phyloP scores from a whole-genome alignment of 2,113 vertebrate species.

The Tamias sibiricus region DNA sequence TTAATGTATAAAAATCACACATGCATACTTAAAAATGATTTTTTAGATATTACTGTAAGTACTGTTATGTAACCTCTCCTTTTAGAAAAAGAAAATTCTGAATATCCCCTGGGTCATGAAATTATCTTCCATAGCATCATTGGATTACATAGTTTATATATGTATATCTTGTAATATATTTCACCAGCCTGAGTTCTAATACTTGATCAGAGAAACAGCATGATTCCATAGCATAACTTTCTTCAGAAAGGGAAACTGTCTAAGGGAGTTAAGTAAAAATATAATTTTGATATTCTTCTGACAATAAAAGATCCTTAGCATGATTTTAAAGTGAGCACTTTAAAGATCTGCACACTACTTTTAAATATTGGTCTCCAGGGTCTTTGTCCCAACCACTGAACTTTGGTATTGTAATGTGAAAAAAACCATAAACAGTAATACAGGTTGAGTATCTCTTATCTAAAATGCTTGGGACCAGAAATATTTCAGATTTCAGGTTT shows the following conservation, averaged over 20 bases:
- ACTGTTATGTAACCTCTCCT: constrained; percentile 54
- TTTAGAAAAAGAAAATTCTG: constrained; percentile 1
- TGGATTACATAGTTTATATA: background rate
- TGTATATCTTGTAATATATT: constrained; percentile 41
- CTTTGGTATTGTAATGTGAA: background rate
- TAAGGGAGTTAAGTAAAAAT: constrained; percentile 56
- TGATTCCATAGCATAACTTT: constrained; percentile 50
- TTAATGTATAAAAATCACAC: background rate
- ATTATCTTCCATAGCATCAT: constrained; percentile 32
- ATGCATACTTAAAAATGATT: constrained; percentile 46
- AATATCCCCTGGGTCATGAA: background rate
- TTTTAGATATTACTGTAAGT: constrained; percentile 47
- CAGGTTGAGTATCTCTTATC: background rate
- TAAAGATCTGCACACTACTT: constrained; percentile 17
- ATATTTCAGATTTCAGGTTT: background rate
- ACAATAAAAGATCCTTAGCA: background rate
- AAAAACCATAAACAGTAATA: background rate
- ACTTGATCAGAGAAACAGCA: constrained; percentile 25
- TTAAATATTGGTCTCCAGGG: background rate
- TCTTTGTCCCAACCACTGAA: background rate
- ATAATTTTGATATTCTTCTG: constrained; percentile 51
- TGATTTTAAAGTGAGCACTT: constrained; percentile 39
- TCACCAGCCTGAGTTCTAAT: constrained; percentile 41
- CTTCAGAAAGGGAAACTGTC: background rate
- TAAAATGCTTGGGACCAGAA: background rate